phyloP scores from a whole-genome alignment of 2,888 invertebrate genomes.

The Sinhomidia bicolor region DNA sequence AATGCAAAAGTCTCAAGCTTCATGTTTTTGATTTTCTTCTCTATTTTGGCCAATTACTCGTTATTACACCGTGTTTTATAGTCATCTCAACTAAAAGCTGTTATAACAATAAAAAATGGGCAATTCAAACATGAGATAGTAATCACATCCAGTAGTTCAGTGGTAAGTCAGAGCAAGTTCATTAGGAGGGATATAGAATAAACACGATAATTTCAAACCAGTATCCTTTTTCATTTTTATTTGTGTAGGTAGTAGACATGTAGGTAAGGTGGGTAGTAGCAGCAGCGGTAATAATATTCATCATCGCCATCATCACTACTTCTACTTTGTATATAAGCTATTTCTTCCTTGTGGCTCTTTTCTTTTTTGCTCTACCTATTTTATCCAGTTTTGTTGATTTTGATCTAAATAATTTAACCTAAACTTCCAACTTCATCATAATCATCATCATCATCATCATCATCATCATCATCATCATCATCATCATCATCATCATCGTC shows the following conservation, averaged over 20 bases:
- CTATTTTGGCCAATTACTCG: conserved; percentile 39
- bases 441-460: neutral
- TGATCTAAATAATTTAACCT: conserved; percentile 55
- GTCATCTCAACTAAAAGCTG: conserved; percentile 26
- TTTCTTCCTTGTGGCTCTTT: neutral
- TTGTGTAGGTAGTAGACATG: no score
- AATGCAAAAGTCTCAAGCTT: neutral
- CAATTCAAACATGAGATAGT: conserved; percentile 36
- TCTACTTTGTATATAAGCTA: no score
- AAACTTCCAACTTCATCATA: conserved; percentile 41
- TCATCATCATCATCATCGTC: no score
- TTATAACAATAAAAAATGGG: conserved; percentile 26
- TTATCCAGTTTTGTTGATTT: conserved; percentile 55
- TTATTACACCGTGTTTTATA: conserved; percentile 41
- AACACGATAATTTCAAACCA: conserved; percentile 63
- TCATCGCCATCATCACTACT: neutral
- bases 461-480: neutral
- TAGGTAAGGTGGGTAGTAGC: no score
- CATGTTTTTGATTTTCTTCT: conserved; percentile 37
- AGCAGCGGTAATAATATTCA: neutral
- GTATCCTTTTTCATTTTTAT: conserved; percentile 38
- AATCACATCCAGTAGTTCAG: conserved; percentile 15
- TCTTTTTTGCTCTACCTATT: neutral
- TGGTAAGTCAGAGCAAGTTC: conserved; percentile 59
- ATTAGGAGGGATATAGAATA: conserved; percentile 53